Percentiles rank a stretch among this genome's conserved stretches.
phyloP scores from a whole-genome alignment of 2,113 vertebrate species.

The Seriola rivoliana region DNA sequence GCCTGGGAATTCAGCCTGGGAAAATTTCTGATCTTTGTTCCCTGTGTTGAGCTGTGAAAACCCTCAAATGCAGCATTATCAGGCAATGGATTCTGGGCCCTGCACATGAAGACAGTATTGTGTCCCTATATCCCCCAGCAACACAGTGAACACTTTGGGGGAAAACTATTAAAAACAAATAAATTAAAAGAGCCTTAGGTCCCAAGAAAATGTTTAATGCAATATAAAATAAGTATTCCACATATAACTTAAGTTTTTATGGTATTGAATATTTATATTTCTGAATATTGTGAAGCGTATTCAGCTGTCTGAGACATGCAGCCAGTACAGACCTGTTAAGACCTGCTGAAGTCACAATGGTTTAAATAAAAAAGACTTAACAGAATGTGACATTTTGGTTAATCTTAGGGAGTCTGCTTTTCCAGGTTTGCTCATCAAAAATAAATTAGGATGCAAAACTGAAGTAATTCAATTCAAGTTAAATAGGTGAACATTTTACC shows the following conservation, averaged over 20 bases:
- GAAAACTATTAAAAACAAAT: neutral
- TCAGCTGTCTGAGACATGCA: neutral
- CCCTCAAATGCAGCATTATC: slow-evolving; percentile 21
- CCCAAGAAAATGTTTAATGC: neutral
- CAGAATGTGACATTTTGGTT: too few relatives aligned
- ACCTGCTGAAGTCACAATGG: neutral
- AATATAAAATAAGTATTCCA: too few relatives aligned
- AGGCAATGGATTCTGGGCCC: neutral
- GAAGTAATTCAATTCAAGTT: neutral
- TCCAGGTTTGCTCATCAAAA: neutral
- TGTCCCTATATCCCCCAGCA: neutral
- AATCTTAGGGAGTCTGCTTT: neutral
- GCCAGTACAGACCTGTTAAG: neutral
- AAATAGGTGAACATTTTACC: neutral
- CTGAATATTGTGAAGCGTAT: neutral
- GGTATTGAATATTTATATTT: slow-evolving; percentile 1
- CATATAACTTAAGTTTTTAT: neutral
- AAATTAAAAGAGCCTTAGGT: neutral
- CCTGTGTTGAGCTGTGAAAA: slow-evolving; percentile 56
- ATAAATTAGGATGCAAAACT: neutral
- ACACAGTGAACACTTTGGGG: neutral
- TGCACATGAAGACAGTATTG: neutral
- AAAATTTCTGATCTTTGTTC: slow-evolving; percentile 46
- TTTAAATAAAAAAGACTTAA: too few relatives aligned
- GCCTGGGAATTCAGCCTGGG: slow-evolving; percentile 66